Evolutionary conservation across 2,113 vertebrate species (phyloP), one percentile per base, ranked within the genome.

Genomic region (Peucedramus taeniatus): DNA sequence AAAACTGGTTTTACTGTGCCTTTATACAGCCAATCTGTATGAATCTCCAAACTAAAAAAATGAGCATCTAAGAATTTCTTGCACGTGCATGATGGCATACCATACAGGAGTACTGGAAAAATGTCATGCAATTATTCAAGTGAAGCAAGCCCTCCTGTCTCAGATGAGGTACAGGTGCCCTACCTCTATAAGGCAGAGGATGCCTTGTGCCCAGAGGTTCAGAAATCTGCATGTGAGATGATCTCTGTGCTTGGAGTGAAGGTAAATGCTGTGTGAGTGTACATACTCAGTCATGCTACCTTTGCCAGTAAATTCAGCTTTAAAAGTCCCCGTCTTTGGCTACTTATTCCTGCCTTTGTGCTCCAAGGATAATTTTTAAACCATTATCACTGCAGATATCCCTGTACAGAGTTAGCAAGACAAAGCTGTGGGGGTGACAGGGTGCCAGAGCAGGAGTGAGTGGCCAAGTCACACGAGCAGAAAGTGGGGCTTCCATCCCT

Each of bases 391-490:
- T 87, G 42, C 2, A 54, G 45, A 45, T 83, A 17, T 39, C 8
- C 39, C 40, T 21, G 5, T 14, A 18, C 6, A 19, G 60, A 68
- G 45, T 37, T 24, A 31, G 60, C 31, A 31, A 26, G 65, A 4
- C 3, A 11, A 37, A 72, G 37, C 39, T 53, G 0, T 30, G 23
- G n/a, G 51, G 57, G 31, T 53, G 59, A 23, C 14, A 3, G 0
- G 0, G 30, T 30, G 40, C 45, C 37, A 79, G 82, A 49, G 50
- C 83, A 74, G 83, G 80, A 78, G 28, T 0, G 0, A 74, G 42
- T 7, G 18, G 21, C 44, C 35, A 45, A 13, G 13, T 8, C 42
- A 22, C 26, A 2, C 2, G 3, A 70, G 65, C 60, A 70, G 54
- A 63, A 13, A 2, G 54, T 1, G 4, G 54, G 33, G 24, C n/a